Evolutionary conservation across 2,797 vertebrate genomes (phyloP), one percentile per base, ranked within the genome.

Genomic region (Anas bahamensis): DNA sequence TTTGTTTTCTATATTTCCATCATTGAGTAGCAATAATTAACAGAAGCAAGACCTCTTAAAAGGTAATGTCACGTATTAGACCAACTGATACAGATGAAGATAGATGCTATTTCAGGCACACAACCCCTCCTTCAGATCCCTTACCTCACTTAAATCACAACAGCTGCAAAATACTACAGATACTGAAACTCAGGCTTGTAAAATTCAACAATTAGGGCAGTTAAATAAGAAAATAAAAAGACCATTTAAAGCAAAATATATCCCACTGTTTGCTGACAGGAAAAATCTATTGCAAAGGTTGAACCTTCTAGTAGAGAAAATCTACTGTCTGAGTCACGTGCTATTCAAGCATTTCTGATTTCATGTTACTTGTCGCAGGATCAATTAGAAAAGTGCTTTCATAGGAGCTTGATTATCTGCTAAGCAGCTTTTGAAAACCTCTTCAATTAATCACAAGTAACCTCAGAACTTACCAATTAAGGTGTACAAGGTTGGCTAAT

Each of bases 331-430:
- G 44, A 76, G 23, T 60, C 70, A 5, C 64, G 52, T 66, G 37
- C n/a, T 61, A 1, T 37, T 73, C 39, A 73, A 35, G 21, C 35
- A 41, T 55, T 60, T 88, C 18, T 24, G 17, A 85, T 87, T 87
- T 89, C 57, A 13, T 64, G 13, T 56, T 83, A 42, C 56, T 48
- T 64, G 31, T 50, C 85, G 61, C 24, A 83, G 55, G 17, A 74
- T 93, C 78, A 92, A 61, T 85, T 90, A 90, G 78, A 26, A 80
- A 84, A 90, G 78, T 83, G 78, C 69, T 90, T 95, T 94, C 8
- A 2, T 46, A 89, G 84, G 37, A 83, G 44, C 72, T 90, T 90
- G 86, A 93, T 89, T 82, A 46, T 64, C 65, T 92, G 75, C 75
- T 94, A 61, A 95, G 50, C 64, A 77, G 78, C 82, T 92, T 92